Evolutionary conservation across 2,113 vertebrate species (phyloP).

Genomic region (Trematocara macrostoma): DNA sequence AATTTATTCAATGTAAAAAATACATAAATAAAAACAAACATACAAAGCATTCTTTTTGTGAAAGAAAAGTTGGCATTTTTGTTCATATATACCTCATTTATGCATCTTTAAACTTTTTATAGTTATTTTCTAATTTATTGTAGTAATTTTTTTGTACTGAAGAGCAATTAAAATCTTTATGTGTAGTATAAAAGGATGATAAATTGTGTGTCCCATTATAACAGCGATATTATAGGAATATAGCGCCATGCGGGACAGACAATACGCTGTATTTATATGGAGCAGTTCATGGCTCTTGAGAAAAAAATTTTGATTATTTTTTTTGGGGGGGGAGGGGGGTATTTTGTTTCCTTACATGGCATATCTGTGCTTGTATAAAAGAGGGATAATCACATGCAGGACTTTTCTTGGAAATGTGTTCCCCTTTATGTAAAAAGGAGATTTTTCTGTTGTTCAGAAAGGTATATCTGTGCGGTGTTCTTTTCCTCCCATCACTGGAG

Average conservation of each 20-base stretch:
- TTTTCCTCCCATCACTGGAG: slow-evolving; percentile 17
- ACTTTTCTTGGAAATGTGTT: slow-evolving; percentile 16
- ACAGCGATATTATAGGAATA: not conserved
- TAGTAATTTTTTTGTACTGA: not conserved
- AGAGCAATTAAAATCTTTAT: not conserved
- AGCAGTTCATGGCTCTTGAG: not conserved
- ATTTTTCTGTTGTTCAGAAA: slow-evolving; percentile 7
- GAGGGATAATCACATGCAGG: slow-evolving; percentile 20
- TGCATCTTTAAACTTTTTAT: not conserved
- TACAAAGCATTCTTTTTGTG: not conserved
- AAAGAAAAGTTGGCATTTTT: not conserved
- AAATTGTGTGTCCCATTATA: not conserved
- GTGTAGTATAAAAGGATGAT: not conserved
- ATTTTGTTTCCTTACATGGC: not conserved
- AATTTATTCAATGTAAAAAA: not conserved
- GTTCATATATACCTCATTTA: not conserved
- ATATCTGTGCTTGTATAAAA: not conserved
- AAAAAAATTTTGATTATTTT: not conserved
- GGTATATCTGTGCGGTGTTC: slow-evolving; percentile 1
- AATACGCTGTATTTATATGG: not conserved
- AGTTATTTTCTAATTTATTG: not conserved
- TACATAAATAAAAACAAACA: not conserved
- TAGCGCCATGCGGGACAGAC: not conserved
- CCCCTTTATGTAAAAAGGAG: slow-evolving; percentile 2
- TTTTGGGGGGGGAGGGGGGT: fast-evolving